phyloP scores from a whole-genome alignment of 2,888 invertebrate species.

The Cerastis rubricosa region DNA sequence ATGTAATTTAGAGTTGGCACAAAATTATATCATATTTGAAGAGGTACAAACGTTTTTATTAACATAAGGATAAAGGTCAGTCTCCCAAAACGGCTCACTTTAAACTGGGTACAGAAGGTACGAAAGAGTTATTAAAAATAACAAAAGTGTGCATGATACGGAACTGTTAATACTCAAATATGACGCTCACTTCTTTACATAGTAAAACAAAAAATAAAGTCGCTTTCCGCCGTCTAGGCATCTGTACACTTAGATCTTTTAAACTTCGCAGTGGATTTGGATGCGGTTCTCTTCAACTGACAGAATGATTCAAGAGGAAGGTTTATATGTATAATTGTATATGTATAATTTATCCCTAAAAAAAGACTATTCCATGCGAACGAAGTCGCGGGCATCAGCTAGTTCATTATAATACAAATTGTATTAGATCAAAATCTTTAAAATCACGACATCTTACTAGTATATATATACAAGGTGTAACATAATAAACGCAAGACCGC shows the following conservation, averaged over 20 bases:
- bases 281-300: too few relatives aligned
- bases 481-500: too few relatives aligned
- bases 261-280: too few relatives aligned
- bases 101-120: neutral
- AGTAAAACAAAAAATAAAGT: too few relatives aligned
- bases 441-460: conserved; percentile 6
- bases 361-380: too few relatives aligned
- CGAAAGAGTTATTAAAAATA: neutral
- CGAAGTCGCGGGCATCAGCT: too few relatives aligned
- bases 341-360: too few relatives aligned
- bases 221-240: too few relatives aligned
- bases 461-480: too few relatives aligned
- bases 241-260: too few relatives aligned
- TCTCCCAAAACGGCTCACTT: neutral
- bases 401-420: neutral
- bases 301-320: too few relatives aligned
- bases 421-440: conserved; percentile 15
- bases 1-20: neutral
- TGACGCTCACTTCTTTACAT: neutral
- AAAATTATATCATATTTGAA: neutral
- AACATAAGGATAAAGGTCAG: neutral
- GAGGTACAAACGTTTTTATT: neutral
- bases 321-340: too few relatives aligned
- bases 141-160: neutral
- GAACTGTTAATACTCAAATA: neutral